These are phyloP conservation scores for Sinocyclocheilus anshuiensis DNA, from an alignment of 2,113 vertebrate genomes.

Conservation along the genomic window DNA sequence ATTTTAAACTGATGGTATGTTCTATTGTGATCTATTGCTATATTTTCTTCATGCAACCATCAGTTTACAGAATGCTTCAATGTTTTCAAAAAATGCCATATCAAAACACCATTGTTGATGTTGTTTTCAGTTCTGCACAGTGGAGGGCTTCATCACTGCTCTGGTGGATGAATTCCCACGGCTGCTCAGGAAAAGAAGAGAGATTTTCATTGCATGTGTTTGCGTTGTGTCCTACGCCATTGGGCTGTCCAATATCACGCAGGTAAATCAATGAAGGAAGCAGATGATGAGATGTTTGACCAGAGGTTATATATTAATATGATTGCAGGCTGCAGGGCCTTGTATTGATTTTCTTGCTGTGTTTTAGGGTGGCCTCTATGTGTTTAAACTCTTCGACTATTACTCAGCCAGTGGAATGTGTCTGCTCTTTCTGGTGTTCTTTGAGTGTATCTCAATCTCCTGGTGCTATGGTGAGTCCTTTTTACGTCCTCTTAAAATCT, in stretches of 20 bases:
- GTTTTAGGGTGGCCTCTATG: slow-evolving; percentile 91
- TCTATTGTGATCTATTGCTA: background rate
- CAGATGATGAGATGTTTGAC: background rate
- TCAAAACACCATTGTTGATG: background rate
- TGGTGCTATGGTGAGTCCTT: slow-evolving; percentile 91
- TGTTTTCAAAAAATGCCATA: background rate
- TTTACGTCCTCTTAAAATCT: background rate
- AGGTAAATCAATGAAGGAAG: slow-evolving; percentile 74
- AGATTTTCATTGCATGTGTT: slow-evolving; percentile 93
- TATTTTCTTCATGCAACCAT: background rate
- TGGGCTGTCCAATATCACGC: slow-evolving; percentile 97
- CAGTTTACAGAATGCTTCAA: background rate
- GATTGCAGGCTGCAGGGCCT: background rate
- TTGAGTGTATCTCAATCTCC: slow-evolving; percentile 98
- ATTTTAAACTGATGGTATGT: background rate
- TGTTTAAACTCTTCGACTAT: slow-evolving; percentile 98
- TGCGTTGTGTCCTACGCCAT: slow-evolving; percentile 94
- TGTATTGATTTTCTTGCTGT: slow-evolving; percentile 27
- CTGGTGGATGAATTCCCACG: slow-evolving; percentile 94
- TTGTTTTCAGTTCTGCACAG: slow-evolving; percentile 88
- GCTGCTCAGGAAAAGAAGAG: slow-evolving; percentile 84
- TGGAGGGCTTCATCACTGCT: slow-evolving; percentile 97
- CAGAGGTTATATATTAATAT: background rate
- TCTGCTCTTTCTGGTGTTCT: slow-evolving; percentile 97
- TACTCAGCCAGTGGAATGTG: slow-evolving; percentile 99